Percentiles rank a stretch among this genome's conserved stretches.
Conservation (phyloP, 2,113 vertebrate genomes). For the Microcebus griseorufus region DNA sequence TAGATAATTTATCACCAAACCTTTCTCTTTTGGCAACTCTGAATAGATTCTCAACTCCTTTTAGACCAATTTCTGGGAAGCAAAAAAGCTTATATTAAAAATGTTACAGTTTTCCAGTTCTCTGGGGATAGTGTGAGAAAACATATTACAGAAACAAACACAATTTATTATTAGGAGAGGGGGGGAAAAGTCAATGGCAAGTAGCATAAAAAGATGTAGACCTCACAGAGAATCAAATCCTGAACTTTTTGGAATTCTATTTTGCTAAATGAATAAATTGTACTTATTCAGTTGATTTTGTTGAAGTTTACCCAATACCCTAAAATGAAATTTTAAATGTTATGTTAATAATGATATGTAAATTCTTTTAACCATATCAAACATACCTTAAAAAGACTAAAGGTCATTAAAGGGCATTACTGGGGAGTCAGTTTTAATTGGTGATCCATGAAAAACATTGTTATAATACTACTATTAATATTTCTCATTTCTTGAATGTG, state of each 20-base stretch:
- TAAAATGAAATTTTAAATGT: neutral
- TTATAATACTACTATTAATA: neutral
- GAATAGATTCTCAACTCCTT: slow-evolving; percentile 52
- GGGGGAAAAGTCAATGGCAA: neutral
- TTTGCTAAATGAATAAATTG: slow-evolving; percentile 11
- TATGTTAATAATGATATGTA: neutral
- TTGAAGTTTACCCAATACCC: neutral
- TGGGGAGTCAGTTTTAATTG: slow-evolving; percentile 8
- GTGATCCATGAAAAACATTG: neutral
- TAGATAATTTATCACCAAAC: slow-evolving; percentile 55
- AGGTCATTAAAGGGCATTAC: neutral
- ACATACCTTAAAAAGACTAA: neutral
- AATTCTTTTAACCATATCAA: neutral
- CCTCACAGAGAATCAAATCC: neutral
- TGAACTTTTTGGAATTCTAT: neutral
- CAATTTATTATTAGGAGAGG: neutral
- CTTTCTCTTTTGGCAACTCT: slow-evolving; percentile 12
- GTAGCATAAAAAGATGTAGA: neutral
- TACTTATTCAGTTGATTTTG: neutral
- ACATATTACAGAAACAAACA: slow-evolving; percentile 28
- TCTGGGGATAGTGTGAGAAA: neutral
- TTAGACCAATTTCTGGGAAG: slow-evolving; percentile 44
- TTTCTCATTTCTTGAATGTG: neutral
- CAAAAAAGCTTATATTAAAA: slow-evolving; percentile 43
- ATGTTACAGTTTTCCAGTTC: slow-evolving; percentile 40